These are phyloP conservation scores for Anguilla japonica DNA, from an alignment of 2,113 vertebrate genomes.

Conservation along the genomic window DNA sequence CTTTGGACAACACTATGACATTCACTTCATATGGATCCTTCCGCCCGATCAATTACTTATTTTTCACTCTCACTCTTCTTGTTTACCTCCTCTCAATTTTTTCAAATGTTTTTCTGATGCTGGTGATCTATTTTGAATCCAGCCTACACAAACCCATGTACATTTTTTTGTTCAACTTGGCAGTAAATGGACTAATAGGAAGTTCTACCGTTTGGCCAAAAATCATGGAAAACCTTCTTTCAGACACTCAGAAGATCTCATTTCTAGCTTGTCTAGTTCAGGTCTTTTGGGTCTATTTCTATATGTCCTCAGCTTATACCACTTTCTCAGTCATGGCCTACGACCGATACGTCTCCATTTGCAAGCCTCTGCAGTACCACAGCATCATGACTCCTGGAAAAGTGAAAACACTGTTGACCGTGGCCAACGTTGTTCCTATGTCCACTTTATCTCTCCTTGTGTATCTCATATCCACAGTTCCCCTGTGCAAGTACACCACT, in stretches of 20 bases:
- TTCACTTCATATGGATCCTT: constrained; percentile 47
- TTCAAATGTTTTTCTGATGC: constrained; percentile 43
- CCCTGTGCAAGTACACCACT: constrained; percentile 41
- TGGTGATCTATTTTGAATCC: constrained; percentile 49
- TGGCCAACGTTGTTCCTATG: constrained; percentile 40
- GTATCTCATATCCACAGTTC: constrained; percentile 43
- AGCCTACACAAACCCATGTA: constrained; percentile 59
- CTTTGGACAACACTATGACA: constrained; percentile 39
- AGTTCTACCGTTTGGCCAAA: constrained; percentile 49
- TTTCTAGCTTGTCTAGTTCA: constrained; percentile 46
- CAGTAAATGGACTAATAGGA: constrained; percentile 53
- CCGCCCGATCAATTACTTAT: constrained; percentile 35
- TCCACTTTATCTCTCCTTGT: constrained; percentile 34
- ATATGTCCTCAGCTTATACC: constrained; percentile 44
- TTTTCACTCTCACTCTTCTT: constrained; percentile 39
- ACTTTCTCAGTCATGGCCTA: constrained; percentile 59
- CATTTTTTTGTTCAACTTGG: constrained; percentile 54
- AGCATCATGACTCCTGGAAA: no score
- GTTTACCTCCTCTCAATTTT: constrained; percentile 45
- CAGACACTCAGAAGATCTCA: constrained; percentile 28
- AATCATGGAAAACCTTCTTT: constrained; percentile 50
- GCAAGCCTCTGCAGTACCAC: no score
- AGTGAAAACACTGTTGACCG: no score
- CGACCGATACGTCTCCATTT: constrained; percentile 54
- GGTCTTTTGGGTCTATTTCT: constrained; percentile 45